Conservation (phyloP, 2,113 vertebrate species). For the Chinchilla lanigera region DNA sequence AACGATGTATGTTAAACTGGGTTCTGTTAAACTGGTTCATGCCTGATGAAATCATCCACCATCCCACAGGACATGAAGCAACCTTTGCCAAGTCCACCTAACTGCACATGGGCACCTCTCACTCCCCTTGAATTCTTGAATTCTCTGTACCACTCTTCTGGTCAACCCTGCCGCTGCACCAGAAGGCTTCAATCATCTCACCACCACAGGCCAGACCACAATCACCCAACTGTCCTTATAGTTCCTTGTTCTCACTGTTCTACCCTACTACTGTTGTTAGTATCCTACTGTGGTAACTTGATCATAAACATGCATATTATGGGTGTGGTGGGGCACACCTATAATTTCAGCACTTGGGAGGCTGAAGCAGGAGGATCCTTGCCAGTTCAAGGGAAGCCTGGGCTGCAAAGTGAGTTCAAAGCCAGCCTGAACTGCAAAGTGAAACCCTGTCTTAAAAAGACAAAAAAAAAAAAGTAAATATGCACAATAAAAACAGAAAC, state of each 20-base stretch:
- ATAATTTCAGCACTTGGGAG: too few species aligned
- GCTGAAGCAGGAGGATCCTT: too few species aligned
- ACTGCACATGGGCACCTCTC: neutral
- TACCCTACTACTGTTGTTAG: neutral
- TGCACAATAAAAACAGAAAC: neutral
- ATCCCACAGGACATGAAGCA: neutral
- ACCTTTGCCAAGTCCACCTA: neutral
- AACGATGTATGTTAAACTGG: neutral
- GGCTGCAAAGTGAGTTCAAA: too few species aligned
- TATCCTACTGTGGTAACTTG: neutral
- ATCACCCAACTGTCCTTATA: neutral
- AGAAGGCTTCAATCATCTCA: neutral
- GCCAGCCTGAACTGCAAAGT: too few species aligned
- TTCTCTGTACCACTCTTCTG: neutral
- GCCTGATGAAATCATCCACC: neutral
- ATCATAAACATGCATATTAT: neutral
- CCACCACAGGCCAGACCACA: neutral
- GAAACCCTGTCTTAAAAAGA: neutral
- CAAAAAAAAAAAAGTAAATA: neutral
- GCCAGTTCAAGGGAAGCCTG: too few species aligned
- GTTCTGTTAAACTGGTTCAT: neutral
- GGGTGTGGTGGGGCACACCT: too few species aligned
- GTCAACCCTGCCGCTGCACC: neutral
- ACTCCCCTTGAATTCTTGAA: neutral
- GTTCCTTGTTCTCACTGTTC: neutral